Evolutionary conservation across 2,797 vertebrate species (phyloP).

Genomic region (Prionace glauca): DNA sequence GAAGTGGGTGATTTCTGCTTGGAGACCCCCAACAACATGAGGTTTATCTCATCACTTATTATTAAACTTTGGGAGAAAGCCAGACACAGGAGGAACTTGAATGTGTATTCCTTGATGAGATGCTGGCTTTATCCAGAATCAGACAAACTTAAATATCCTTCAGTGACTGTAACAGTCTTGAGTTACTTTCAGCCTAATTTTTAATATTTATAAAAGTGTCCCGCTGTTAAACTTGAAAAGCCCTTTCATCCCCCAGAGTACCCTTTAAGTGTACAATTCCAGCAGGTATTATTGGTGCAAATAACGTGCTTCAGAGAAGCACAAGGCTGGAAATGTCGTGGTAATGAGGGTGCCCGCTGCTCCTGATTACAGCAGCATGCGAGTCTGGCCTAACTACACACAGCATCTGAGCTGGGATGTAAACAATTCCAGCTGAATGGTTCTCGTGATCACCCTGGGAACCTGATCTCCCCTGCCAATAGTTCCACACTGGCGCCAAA

Average conservation of each 20-base stretch:
- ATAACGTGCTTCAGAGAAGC: not conserved
- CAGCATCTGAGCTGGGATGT: not conserved
- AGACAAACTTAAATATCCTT: not conserved
- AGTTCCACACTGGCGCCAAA: not conserved
- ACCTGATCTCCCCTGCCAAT: not conserved
- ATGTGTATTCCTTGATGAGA: not conserved
- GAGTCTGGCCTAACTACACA: not conserved
- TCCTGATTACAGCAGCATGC: constrained; percentile 6
- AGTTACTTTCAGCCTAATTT: not conserved
- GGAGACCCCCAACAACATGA: not conserved
- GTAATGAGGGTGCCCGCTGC: constrained; percentile 17
- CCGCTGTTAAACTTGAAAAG: constrained; percentile 18
- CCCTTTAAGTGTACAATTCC: not conserved
- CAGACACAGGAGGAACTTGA: not conserved
- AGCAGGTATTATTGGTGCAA: not conserved
- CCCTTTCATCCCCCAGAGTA: not conserved
- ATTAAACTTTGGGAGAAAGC: no score
- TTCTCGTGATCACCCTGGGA: not conserved
- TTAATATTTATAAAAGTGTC: not conserved
- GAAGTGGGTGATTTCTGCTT: not conserved
- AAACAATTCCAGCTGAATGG: constrained; percentile 4
- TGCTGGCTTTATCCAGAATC: not conserved
- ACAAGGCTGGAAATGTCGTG: not conserved
- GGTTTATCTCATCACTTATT: not conserved
- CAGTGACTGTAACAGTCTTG: not conserved